Base-by-base conservation (phyloP, 2,797 vertebrate genomes). In the Poecilia wingei region DNA sequence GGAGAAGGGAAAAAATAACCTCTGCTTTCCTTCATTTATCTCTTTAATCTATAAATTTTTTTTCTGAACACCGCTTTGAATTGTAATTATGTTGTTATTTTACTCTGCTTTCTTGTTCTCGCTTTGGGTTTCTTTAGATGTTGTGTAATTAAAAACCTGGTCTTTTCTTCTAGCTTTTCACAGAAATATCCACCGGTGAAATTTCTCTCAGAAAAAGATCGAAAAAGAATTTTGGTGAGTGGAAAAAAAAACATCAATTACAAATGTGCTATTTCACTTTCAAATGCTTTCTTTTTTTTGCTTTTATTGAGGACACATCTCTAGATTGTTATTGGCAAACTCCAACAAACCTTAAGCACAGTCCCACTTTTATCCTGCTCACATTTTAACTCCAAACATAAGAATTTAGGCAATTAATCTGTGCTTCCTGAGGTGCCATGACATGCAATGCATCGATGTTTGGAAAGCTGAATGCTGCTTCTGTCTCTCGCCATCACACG, bases 151-250 rank as follows among this genome's bases (percentile, higher is more conserved):
- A 59, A 79, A 6, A 1, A 12, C 4, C 75, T 74, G 45, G 6
- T 88, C 41, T 77, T 79, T 25, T 84, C 39, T 83, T 87, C 83
- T 84, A 99, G 98, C 94, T 97, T 99, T 90, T 98, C 96, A 68
- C 98, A 99, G 93, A 99, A 99, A 93, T 99, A 99, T 72, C 98
- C 98, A 28, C 98, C 98, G 0, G 98, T 99, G 85, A 99, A 99
- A 93, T 99, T 99, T 94, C 95, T 99, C 73, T 99, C 98, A 7
- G 98, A 99, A 94, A 99, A 99, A 91, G 98, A 99, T 91, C 97
- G 98, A 75, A 99, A 99, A 93, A 96, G 98, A 94, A 99, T 99
- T 94, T 92, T 99, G 98, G 98, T 99, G 96, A 95, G 97, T 90
- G 3, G 36, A 39, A 61, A 45, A 72, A 45, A 41, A 75, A 47